phyloP scores from a whole-genome alignment of 2,888 invertebrate genomes.

The Leptarthrus brevirostris region DNA sequence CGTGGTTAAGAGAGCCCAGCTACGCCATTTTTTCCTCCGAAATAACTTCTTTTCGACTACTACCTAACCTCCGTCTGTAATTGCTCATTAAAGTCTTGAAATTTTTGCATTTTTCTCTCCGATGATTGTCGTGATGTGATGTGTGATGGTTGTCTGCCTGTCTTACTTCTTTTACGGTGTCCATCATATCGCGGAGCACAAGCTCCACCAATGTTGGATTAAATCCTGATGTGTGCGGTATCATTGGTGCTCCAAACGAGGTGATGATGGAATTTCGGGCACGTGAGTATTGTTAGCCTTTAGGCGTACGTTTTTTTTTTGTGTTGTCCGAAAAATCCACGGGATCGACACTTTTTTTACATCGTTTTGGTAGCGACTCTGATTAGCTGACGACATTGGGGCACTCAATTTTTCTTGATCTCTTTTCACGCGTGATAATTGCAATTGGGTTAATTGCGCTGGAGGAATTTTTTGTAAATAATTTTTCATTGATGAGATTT shows the following conservation, averaged over 20 bases:
- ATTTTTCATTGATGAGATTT: too few relatives aligned
- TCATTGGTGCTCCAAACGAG: slow-evolving; percentile 4
- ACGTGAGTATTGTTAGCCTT: slow-evolving; percentile 35
- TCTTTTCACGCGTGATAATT: neutral
- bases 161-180: too few relatives aligned
- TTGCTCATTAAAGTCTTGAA: neutral
- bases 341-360: too few relatives aligned
- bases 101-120: neutral
- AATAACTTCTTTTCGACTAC: neutral
- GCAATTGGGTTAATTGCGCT: neutral
- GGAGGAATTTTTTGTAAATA: neutral
- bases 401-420: neutral
- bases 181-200: too few relatives aligned
- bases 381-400: slow-evolving; percentile 30
- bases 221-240: slow-evolving; percentile 7
- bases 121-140: neutral
- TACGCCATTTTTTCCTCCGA: neutral
- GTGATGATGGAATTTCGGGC: slow-evolving; percentile 37
- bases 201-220: slow-evolving; percentile 16
- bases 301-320: slow-evolving; percentile 1
- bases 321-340: too few relatives aligned
- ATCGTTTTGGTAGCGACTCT: neutral
- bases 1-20: neutral
- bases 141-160: too few relatives aligned
- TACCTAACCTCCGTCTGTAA: neutral